Evolutionary conservation across 2,113 vertebrate species (phyloP).

Genomic region (Catharus minimus): DNA sequence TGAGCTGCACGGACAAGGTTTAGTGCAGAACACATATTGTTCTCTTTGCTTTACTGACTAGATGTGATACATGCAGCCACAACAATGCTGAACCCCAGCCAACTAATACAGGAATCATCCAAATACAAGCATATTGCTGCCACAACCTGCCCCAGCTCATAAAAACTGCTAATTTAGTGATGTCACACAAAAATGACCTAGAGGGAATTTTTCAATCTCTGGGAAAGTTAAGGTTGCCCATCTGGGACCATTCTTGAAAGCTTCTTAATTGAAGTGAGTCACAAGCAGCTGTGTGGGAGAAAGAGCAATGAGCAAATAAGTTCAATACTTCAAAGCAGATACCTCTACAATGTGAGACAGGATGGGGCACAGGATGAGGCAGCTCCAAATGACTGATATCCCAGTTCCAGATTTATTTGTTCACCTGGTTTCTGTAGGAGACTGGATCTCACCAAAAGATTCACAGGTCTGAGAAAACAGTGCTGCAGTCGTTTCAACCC

Average conservation of each 20-base stretch:
- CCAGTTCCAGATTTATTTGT: background rate
- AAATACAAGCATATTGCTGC: background rate
- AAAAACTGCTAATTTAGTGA: background rate
- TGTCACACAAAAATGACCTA: background rate
- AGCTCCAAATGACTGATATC: background rate
- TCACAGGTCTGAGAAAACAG: background rate
- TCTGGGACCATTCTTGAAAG: background rate
- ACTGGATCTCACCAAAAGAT: background rate
- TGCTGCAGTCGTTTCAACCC: background rate
- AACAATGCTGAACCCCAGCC: background rate
- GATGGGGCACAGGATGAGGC: background rate
- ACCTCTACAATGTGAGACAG: background rate
- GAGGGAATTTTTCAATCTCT: background rate
- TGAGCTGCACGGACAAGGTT: background rate
- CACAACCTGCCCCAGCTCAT: background rate
- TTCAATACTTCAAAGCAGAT: background rate
- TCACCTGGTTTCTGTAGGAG: background rate
- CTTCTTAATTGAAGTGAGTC: background rate
- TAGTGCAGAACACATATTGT: accelerated
- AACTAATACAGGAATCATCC: background rate
- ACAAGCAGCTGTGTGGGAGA: background rate
- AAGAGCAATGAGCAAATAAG: background rate
- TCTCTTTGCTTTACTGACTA: background rate
- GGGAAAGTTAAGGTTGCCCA: accelerated
- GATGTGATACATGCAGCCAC: background rate